Base-by-base conservation (phyloP, 2,888 invertebrate genomes). In the Penaeus monodon region DNA sequence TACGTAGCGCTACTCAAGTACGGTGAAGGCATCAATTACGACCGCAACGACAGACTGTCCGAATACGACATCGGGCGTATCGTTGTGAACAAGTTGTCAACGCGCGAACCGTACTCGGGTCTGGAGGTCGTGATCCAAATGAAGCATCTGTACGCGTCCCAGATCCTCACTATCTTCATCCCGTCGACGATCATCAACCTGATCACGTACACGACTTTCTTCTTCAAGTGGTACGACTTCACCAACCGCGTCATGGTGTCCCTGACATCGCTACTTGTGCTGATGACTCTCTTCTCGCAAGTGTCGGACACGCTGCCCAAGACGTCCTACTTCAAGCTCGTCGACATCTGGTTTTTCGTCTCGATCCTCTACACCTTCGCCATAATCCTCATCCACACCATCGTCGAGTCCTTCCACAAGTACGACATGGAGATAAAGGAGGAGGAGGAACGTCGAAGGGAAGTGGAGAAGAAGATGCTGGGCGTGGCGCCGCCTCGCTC, bases 141-240 rank as follows among this genome's bases (percentile, higher is more conserved):
- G 81, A 29, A 81, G 81, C 81, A 81, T 22, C 66, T 81, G 4
- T 81, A 29, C 29, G 81, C 65, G 29, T 65, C 57, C 33, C 81
- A 85, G 81, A 27, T 85, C 17, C 44, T 85, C 22, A 64, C 80
- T 24, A 81, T 85, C 44, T 85, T 85, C 38, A 81, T 80, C 29
- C 85, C 85, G 38, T 70, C 80, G 10, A 81, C 85, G 24, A 63
- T 85, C 22, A 80, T 85, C 81, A 85, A 81, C 44, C 38, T 85
- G 70, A 85, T 85, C 73, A 63, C 76, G 10, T 81, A 81, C 64
- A 81, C 73, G 20, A 85, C 85, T 29, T 85, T 85, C 80, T 85
- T 81, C 81, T 85, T 64, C 85, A 85, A 85, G 65, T 85, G 85
- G 85, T 85, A 70, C 66, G 85, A 85, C 74, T 85, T 85, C 73